Base-by-base conservation (phyloP, 2,113 vertebrate genomes). In the Chrysemys picta region DNA sequence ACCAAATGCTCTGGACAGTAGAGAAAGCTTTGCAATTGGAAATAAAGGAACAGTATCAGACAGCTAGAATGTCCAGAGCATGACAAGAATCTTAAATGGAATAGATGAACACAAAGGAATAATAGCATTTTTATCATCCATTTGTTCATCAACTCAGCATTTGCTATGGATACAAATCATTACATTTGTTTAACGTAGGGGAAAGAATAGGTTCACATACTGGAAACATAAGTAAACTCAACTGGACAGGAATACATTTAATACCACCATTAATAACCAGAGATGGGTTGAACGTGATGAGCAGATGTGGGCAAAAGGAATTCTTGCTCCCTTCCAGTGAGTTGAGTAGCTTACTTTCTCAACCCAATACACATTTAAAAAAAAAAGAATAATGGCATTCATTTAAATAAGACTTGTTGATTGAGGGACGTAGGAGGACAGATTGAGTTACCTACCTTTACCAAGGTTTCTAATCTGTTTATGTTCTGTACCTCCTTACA, bases 381-480 rank as follows among this genome's bases (percentile, higher is more conserved):
- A 94, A 94, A 89, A 96, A 84, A 88, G 96, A 96, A 94, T 88
- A 97, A 86, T 9, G 52, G 95, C 79, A 91, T 97, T 97, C 96
- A 96, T 97, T 98, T 98, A 96, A 96, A 97, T 96, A 97, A 96
- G 76, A 31, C 16, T 85, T 96, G 92, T 96, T 96, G 82, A 93
- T 90, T 72, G n/a, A 72, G 16, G 8, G 65, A n/a, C 9, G 85
- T 50, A 27, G 59, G 56, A 95, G 50, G 45, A 96, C 52, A 96
- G 84, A 92, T 79, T 90, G 83, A 92, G 96, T 94, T 95, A 90
- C 49, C 93, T 88, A 93, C 72, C 65, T 96, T 78, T 91, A 84
- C 56, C 86, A 94, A 91, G 76, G 79, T 31, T 93, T 56, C 38
- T 97, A 94, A 96, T 96, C 88, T 92, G 53, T 91, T 97, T 94